Base-by-base conservation (phyloP, 2,113 vertebrate species). In the Dermatemys mawii region DNA sequence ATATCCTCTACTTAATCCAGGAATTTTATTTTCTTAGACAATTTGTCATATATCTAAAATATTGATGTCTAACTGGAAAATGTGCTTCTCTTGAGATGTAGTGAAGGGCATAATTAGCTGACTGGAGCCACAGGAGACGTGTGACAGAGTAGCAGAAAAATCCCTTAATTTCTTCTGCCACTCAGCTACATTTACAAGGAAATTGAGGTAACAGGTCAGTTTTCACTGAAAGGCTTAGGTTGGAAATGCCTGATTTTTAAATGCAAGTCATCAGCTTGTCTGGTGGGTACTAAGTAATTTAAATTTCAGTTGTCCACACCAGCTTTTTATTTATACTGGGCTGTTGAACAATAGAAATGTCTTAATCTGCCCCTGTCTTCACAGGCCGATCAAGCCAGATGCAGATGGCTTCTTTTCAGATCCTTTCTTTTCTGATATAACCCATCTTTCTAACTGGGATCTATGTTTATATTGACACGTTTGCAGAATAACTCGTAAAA, bases 171-270 rank as follows among this genome's bases (percentile, higher is more conserved):
- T 84, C 80, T 80, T 24, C 19, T 32, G 83, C 78, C 51, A 24
- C 81, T 2, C 16, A 63, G 76, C 57, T 41, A 7, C 79, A 10
- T 96, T 91, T 91, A 29, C 21, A 73, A 76, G 78, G 80, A 95
- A 96, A 96, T 94, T 94, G 90, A 84, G 87, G 89, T 95, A 84
- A n/a, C 86, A 93, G 89, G 88, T 96, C 91, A 89, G 5, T 91
- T 93, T 93, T 96, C 92, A 73, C 84, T 70, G 70, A 49, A 78
- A 86, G 57, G 11, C 17, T 44, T 2, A 32, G 24, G 51, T 83
- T 85, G 86, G 87, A 78, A 60, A 60, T 96, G 55, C 57, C 79
- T 84, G 26, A 38, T 95, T 50, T 95, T 94, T 92, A 96, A 95
- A 85, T 73, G 87, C 14, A 89, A 60, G 55, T 86, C 81, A 94